Percentiles rank a stretch among this genome's conserved stretches.
Conservation (phyloP, 1,140 invertebrate genomes). For the Leptinotarsa undecemlineata region DNA sequence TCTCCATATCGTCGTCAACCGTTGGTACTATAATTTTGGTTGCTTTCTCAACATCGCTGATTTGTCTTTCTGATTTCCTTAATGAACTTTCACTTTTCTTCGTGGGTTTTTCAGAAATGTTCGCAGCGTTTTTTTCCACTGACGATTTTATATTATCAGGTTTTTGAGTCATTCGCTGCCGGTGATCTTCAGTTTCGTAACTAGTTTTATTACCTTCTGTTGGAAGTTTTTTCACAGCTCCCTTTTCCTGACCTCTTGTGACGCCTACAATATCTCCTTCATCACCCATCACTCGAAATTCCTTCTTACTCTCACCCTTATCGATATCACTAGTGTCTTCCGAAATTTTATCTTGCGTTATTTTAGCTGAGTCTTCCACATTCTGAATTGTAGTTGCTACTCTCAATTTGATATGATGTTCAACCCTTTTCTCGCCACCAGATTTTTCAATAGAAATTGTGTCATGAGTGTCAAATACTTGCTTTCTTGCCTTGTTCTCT, state of each 20-base stretch:
- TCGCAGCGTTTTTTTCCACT: slow-evolving; percentile 37
- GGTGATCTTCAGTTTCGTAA: too few relatives aligned
- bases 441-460: too few relatives aligned
- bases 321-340: background rate
- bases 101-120: slow-evolving; percentile 36
- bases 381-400: slow-evolving; percentile 19
- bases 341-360: background rate
- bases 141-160: background rate
- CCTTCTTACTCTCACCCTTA: slow-evolving; percentile 10
- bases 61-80: slow-evolving; percentile 36
- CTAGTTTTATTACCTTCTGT: too few relatives aligned
- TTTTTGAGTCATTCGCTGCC: too few relatives aligned
- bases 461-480: background rate
- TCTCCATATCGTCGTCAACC: background rate
- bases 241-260: too few relatives aligned
- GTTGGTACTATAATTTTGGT: background rate
- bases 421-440: too few relatives aligned
- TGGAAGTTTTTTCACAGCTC: too few relatives aligned
- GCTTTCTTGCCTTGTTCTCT: background rate
- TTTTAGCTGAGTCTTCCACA: slow-evolving; percentile 11
- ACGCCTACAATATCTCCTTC: too few relatives aligned
- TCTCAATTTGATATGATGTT: background rate
- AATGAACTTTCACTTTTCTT: slow-evolving; percentile 41
- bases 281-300: background rate
- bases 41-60: slow-evolving; percentile 21